Evolutionary conservation across 2,797 vertebrate genomes (phyloP).

Genomic region (Girardinus metallicus): DNA sequence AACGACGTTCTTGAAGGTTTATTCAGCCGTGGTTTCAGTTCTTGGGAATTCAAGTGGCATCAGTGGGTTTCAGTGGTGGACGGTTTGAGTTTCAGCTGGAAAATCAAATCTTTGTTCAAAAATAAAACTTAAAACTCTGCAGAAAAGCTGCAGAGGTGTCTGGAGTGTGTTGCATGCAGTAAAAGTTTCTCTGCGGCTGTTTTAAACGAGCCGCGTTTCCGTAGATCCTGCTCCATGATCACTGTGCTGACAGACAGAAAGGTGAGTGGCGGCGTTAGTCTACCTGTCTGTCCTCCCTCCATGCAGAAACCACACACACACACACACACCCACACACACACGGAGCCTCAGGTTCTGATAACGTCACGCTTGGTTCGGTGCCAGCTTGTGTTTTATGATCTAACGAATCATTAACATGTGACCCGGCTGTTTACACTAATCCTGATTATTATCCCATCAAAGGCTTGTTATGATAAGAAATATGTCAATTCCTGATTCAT

Average conservation of each 20-base stretch:
- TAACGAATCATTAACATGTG: not conserved
- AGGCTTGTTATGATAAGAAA: not conserved
- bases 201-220: not conserved
- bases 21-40: conserved; percentile 26
- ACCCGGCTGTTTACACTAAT: not conserved
- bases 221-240: not conserved
- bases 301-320: not conserved
- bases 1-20: conserved; percentile 12
- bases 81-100: not conserved
- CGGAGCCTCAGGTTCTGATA: not conserved
- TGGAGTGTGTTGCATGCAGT: not conserved
- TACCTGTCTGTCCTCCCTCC: not conserved
- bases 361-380: not conserved
- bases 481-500: not conserved
- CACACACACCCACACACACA: not conserved
- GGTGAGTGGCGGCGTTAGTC: not conserved
- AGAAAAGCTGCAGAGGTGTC: not conserved
- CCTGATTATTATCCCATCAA: not conserved
- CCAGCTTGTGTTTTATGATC: not conserved
- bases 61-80: not conserved
- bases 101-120: not conserved
- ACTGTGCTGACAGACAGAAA: not conserved
- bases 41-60: conserved; percentile 22
- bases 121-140: not conserved
- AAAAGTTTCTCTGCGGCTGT: not conserved